A percentile compares a stretch with the other conserved stretches of the same genome.
Conservation (phyloP, 2,797 vertebrate genomes). For the Acrocephalus scirpaceus region DNA sequence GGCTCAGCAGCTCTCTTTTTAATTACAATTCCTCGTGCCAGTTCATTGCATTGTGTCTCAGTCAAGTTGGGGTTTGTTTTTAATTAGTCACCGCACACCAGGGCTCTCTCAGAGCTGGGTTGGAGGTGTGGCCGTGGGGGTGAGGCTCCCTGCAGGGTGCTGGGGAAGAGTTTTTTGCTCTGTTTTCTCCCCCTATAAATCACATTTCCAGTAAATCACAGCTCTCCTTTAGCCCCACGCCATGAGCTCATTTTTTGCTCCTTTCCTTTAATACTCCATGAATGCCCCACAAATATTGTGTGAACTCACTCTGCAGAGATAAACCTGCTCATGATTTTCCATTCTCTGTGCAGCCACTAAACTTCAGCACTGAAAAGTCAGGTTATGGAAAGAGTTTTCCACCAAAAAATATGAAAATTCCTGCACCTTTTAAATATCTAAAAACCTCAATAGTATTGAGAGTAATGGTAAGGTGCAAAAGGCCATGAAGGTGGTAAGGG, state of each 20-base stretch:
- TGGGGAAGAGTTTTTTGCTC: background rate
- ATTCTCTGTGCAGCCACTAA: background rate
- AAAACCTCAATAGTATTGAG: background rate
- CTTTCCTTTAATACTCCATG: background rate
- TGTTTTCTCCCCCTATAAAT: background rate
- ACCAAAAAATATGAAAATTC: background rate
- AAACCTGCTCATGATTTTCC: background rate
- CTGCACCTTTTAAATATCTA: background rate
- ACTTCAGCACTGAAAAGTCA: background rate
- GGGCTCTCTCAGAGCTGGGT: background rate
- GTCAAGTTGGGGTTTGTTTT: constrained; percentile 51
- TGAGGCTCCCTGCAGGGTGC: constrained; percentile 9
- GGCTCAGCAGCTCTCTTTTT: background rate
- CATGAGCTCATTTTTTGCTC: background rate
- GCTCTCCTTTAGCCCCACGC: background rate
- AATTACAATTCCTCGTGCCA: background rate
- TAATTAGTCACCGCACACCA: background rate
- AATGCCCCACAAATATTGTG: background rate
- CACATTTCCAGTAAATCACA: background rate
- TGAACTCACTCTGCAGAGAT: background rate
- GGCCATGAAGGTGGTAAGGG: background rate
- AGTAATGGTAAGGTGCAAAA: background rate
- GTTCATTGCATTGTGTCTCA: background rate
- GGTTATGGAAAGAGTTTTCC: background rate
- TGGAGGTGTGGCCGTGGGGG: background rate